Evolutionary conservation across 2,888 invertebrate genomes (phyloP).

Genomic region (Acrobasis consociella): DNA sequence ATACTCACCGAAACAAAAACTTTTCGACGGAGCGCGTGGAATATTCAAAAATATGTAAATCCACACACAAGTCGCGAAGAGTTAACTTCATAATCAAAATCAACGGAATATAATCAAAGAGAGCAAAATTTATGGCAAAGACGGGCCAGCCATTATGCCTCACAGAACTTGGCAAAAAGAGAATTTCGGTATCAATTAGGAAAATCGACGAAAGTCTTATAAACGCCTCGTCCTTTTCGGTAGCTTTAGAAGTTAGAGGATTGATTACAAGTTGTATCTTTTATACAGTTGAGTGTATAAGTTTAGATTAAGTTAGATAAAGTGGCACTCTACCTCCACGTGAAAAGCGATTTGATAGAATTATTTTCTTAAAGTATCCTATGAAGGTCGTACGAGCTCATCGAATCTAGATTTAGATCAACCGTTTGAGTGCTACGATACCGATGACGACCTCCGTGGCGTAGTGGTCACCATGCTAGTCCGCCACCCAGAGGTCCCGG

Average conservation of each 20-base stretch:
- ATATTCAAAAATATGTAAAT: slow-evolving; percentile 17
- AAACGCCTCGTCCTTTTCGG: slow-evolving; percentile 14
- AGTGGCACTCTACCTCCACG: too few species aligned
- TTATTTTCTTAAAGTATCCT: not conserved
- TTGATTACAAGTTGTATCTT: slow-evolving; percentile 5
- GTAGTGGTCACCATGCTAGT: too few species aligned
- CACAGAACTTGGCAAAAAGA: slow-evolving; percentile 15
- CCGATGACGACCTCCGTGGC: too few species aligned
- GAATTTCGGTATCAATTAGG: slow-evolving; percentile 23
- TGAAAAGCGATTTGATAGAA: too few species aligned
- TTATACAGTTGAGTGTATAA: not conserved
- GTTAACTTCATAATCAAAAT: slow-evolving; percentile 18
- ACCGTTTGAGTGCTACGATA: too few species aligned
- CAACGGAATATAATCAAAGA: slow-evolving; percentile 7
- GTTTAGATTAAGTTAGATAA: not conserved
- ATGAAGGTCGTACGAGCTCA: too few species aligned
- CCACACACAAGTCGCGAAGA: slow-evolving; percentile 10
- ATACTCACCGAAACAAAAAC: not conserved
- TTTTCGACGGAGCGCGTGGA: not conserved
- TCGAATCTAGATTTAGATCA: too few species aligned
- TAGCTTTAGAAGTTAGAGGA: slow-evolving; percentile 10
- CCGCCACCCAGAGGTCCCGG: too few species aligned
- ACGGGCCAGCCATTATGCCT: slow-evolving; percentile 7
- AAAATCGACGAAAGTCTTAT: slow-evolving; percentile 19
- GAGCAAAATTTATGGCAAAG: slow-evolving; percentile 16